Conservation (phyloP, 2,888 invertebrate species). For the Leptinotarsa rubiginosa region DNA sequence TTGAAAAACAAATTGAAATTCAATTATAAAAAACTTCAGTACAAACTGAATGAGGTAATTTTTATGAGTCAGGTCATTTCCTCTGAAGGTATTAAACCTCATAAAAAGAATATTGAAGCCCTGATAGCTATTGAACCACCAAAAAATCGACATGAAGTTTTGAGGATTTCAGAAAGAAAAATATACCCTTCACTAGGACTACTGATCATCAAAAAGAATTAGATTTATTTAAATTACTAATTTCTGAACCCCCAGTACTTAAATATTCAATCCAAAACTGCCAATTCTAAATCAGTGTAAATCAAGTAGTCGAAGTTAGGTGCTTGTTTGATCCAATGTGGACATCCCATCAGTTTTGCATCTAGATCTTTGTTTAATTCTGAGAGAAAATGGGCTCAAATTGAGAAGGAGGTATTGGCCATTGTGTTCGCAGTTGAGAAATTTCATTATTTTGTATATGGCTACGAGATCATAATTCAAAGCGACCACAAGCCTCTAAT, state of each 20-base stretch:
- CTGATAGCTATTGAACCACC: slow-evolving; percentile 35
- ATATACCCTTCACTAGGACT: slow-evolving; percentile 37
- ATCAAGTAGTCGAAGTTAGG: slow-evolving; percentile 41
- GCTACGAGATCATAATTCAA: slow-evolving; percentile 46
- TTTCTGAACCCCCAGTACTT: slow-evolving; percentile 27
- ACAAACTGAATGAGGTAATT: not conserved
- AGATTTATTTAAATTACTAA: slow-evolving; percentile 14
- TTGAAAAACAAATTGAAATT: slow-evolving; percentile 27
- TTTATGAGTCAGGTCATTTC: slow-evolving; percentile 18
- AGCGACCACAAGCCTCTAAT: slow-evolving; percentile 54
- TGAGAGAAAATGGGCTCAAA: slow-evolving; percentile 53
- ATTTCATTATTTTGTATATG: slow-evolving; percentile 58
- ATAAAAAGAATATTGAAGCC: slow-evolving; percentile 38
- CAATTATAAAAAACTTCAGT: slow-evolving; percentile 21
- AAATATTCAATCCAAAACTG: slow-evolving; percentile 38
- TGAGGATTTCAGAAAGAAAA: slow-evolving; percentile 40
- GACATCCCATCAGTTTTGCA: slow-evolving; percentile 43
- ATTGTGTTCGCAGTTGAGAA: slow-evolving; percentile 55
- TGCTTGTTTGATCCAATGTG: slow-evolving; percentile 40
- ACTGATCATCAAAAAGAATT: slow-evolving; percentile 19
- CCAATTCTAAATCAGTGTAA: slow-evolving; percentile 37
- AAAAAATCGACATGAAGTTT: slow-evolving; percentile 37
- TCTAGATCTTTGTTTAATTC: slow-evolving; percentile 39
- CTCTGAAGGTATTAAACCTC: slow-evolving; percentile 33
- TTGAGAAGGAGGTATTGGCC: slow-evolving; percentile 58